Evolutionary conservation across 2,113 vertebrate genomes (phyloP).

Genomic region (Choloepus hoffmanni): DNA sequence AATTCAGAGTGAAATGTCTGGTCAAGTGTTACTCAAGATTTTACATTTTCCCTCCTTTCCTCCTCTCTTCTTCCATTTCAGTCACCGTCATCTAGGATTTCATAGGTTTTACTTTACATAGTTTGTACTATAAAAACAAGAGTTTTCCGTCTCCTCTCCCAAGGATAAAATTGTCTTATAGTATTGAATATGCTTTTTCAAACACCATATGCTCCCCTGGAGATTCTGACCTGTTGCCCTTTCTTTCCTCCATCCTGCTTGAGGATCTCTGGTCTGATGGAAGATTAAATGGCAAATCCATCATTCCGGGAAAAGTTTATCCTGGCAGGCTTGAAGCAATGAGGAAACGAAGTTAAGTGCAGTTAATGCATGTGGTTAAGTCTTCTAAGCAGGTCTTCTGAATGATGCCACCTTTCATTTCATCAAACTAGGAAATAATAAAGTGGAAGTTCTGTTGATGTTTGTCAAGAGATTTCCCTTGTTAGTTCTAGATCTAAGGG

Average conservation of each 20-base stretch:
- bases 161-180: neutral
- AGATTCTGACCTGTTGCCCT: neutral
- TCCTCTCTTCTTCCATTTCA: neutral
- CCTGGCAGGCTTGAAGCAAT: neutral
- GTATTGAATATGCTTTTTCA: neutral
- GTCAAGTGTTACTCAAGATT: neutral
- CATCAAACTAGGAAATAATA: neutral
- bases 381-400: neutral
- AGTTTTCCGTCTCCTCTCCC: neutral
- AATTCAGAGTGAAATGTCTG: neutral
- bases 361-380: neutral
- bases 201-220: neutral
- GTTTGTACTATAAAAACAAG: neutral
- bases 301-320: neutral
- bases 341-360: neutral
- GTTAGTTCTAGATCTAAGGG: neutral
- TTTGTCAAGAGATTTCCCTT: constrained; percentile 17
- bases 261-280: neutral
- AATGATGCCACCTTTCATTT: constrained; percentile 6
- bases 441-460: constrained; percentile 1
- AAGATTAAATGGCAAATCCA: neutral
- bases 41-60: neutral
- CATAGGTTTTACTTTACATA: constrained; percentile 12
- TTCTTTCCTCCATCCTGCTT: neutral
- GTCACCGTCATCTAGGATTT: neutral